Percentiles rank a stretch among this genome's conserved stretches.
Conservation (phyloP, 2,888 invertebrate species). For the Synanthedon formicaeformis region DNA sequence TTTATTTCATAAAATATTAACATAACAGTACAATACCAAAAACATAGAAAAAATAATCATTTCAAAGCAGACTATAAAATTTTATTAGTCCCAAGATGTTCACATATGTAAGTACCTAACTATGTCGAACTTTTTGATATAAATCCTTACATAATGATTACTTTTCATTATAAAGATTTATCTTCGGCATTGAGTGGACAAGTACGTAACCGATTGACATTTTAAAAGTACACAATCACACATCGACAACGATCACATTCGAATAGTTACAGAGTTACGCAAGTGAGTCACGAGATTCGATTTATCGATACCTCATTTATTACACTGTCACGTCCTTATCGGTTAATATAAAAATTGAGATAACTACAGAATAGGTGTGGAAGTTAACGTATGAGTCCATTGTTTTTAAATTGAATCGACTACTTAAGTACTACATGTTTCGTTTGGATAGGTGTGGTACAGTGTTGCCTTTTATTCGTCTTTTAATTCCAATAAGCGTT, state of each 20-base stretch:
- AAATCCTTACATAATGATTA: too few relatives aligned
- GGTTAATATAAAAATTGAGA: slow-evolving; percentile 15
- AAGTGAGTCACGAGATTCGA: slow-evolving; percentile 1
- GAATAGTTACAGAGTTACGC: background rate
- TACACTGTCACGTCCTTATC: slow-evolving; percentile 23
- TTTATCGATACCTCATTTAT: slow-evolving; percentile 32
- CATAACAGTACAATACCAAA: too few relatives aligned
- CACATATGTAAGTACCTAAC: too few relatives aligned
- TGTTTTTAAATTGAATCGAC: slow-evolving; percentile 12
- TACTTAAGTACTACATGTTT: slow-evolving; percentile 2
- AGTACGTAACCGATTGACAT: slow-evolving; percentile 8
- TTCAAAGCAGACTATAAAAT: too few relatives aligned
- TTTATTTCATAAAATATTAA: too few relatives aligned
- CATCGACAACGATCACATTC: background rate
- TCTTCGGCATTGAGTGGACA: too few relatives aligned
- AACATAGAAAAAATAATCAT: too few relatives aligned
- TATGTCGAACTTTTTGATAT: too few relatives aligned
- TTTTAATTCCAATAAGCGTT: background rate
- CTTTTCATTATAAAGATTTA: too few relatives aligned
- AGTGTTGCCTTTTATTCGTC: background rate
- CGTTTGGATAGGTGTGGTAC: background rate
- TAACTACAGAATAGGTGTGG: slow-evolving; percentile 23
- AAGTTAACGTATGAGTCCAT: slow-evolving; percentile 23
- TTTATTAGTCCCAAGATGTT: too few relatives aligned
- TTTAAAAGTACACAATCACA: slow-evolving; percentile 6